Conservation (phyloP, 1,140 invertebrate genomes). For the Brachionus plicatilis region DNA sequence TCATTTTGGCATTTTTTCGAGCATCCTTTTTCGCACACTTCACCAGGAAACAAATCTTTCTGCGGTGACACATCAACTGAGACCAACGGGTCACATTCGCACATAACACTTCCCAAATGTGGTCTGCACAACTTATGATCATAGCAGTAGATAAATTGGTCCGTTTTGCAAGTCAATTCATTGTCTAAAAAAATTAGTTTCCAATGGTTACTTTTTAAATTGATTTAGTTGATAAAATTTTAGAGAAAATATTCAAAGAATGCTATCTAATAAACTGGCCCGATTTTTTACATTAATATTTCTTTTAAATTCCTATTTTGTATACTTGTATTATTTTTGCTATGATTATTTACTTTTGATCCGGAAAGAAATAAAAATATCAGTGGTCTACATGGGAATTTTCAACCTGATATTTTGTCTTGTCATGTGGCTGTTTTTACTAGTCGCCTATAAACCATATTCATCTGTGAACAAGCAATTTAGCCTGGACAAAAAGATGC, state of each 20-base stretch:
- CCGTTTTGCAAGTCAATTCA: not conserved
- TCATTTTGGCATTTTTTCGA: not conserved
- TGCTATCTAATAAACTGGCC: not conserved
- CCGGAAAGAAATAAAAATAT: not conserved
- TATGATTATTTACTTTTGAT: not conserved
- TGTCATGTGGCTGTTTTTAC: not conserved
- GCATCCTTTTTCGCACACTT: not conserved
- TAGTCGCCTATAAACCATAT: not conserved
- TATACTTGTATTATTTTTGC: conserved; percentile 12
- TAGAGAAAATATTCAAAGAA: not conserved
- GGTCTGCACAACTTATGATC: not conserved
- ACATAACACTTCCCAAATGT: not conserved
- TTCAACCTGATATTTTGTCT: not conserved
- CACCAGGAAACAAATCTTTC: conserved; percentile 4
- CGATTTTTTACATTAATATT: not conserved
- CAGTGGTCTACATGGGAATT: not conserved
- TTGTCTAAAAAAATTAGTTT: conserved; percentile 4
- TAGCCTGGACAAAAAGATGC: not conserved
- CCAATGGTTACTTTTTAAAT: not conserved
- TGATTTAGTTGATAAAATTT: not conserved
- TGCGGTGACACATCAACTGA: not conserved
- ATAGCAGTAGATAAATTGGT: not conserved
- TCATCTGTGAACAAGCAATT: not conserved
- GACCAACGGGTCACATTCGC: not conserved
- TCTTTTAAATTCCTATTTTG: conserved; percentile 12